Conservation (phyloP, 1,140 invertebrate genomes). For the Pachyrhynchus sulphureomaculatus region DNA sequence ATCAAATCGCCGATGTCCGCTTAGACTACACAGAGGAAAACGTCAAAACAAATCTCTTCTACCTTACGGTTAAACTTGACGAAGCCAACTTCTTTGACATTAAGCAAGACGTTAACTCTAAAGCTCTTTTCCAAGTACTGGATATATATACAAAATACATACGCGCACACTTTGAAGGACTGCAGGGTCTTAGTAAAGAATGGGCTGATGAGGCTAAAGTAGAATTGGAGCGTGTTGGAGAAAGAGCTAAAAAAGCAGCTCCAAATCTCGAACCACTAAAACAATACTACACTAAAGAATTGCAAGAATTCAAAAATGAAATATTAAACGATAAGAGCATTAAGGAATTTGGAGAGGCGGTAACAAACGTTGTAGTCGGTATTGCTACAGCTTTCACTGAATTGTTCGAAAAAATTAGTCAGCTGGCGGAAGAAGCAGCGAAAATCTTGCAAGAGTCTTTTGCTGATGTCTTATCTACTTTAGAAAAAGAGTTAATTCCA, state of each 20-base stretch:
- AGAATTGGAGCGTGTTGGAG: conserved; percentile 50
- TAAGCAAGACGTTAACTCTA: conserved; percentile 62
- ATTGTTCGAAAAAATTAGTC: conserved; percentile 52
- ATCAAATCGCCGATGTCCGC: conserved; percentile 65
- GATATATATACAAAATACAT: conserved; percentile 21
- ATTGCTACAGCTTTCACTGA: conserved; percentile 54
- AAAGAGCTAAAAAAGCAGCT: conserved; percentile 58
- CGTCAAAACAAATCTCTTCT: conserved; percentile 61
- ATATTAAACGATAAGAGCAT: conserved; percentile 65
- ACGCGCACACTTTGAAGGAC: conserved; percentile 32
- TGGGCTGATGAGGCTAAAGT: conserved; percentile 44
- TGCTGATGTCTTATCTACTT: conserved; percentile 54
- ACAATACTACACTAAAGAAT: conserved; percentile 60
- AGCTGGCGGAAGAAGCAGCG: conserved; percentile 53
- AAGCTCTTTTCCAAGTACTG: conserved; percentile 60
- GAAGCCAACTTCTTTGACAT: conserved; percentile 69
- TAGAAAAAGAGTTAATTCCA: conserved; percentile 58
- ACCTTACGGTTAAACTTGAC: conserved; percentile 61
- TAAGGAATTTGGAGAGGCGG: conserved; percentile 62
- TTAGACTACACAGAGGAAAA: conserved; percentile 57
- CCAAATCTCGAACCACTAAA: conserved; percentile 62
- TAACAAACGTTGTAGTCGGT: conserved; percentile 60
- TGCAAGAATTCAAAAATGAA: conserved; percentile 64
- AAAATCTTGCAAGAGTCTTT: conserved; percentile 47
- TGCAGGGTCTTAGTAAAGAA: conserved; percentile 19